Evolutionary conservation across 2,888 invertebrate genomes (phyloP).

Genomic region (Allolobophora icterica): DNA sequence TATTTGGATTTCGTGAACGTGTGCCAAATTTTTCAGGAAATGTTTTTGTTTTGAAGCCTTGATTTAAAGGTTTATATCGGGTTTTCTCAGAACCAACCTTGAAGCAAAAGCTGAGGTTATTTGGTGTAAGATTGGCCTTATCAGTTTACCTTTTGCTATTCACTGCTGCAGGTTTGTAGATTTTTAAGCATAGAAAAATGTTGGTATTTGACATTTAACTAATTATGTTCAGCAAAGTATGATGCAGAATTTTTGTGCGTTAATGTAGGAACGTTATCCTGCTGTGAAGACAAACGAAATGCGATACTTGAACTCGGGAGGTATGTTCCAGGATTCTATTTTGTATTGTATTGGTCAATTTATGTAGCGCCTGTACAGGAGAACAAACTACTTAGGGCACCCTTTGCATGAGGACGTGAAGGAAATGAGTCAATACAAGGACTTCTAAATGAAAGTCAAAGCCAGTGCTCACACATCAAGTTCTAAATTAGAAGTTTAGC

Average conservation of each 20-base stretch:
- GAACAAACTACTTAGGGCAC: not conserved
- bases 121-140: not conserved
- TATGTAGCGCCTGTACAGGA: too few species aligned
- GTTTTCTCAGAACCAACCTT: not conserved
- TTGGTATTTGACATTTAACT: not conserved
- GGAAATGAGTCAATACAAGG: not conserved
- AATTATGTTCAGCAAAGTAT: not conserved
- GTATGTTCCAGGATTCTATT: slow-evolving; percentile 65
- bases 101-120: not conserved
- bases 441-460: not conserved
- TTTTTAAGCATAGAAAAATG: not conserved
- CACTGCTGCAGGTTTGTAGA: not conserved
- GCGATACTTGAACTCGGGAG: slow-evolving; percentile 90
- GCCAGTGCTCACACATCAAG: not conserved
- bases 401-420: not conserved
- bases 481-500: not conserved
- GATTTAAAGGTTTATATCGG: not conserved
- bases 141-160: not conserved
- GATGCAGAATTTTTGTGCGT: not conserved
- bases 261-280: slow-evolving; percentile 74
- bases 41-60: not conserved
- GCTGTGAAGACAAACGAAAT: slow-evolving; percentile 73
- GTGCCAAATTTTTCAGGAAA: not conserved
- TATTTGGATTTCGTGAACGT: not conserved
- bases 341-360: too few species aligned